Percentiles rank a stretch among this genome's conserved stretches.
Conservation (phyloP, 2,113 vertebrate species). For the Pseudorhombus dupliciocellatus region DNA sequence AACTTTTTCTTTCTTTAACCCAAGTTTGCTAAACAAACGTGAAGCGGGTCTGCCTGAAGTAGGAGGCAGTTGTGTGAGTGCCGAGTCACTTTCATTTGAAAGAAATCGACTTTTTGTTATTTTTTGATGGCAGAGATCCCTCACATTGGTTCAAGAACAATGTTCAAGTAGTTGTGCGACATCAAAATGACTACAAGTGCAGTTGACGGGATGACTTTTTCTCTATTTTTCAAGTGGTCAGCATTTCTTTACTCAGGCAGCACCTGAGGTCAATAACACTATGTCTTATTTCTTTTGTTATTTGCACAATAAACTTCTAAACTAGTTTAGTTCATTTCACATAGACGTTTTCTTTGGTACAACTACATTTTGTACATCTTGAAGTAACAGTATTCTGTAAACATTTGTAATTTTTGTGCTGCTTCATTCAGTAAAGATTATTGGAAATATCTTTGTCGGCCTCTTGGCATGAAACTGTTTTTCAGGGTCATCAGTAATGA, state of each 20-base stretch:
- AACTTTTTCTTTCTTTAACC: not conserved
- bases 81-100: slow-evolving; percentile 4
- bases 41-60: slow-evolving; percentile 2
- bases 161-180: slow-evolving; percentile 9
- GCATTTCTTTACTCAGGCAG: slow-evolving; percentile 48
- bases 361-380: slow-evolving; percentile 70
- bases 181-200: slow-evolving; percentile 22
- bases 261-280: slow-evolving; percentile 60
- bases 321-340: slow-evolving; percentile 42
- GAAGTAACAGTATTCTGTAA: slow-evolving; percentile 60
- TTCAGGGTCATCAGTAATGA: not conserved
- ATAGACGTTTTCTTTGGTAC: slow-evolving; percentile 50
- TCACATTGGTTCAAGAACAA: slow-evolving; percentile 23
- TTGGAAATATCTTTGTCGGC: slow-evolving; percentile 29
- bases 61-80: not conserved
- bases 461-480: not conserved
- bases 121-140: no score
- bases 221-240: no score
- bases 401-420: slow-evolving; percentile 63
- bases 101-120: no score
- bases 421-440: slow-evolving; percentile 68
- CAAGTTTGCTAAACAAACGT: not conserved
- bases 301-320: slow-evolving; percentile 70
- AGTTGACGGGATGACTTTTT: slow-evolving; percentile 2
- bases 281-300: slow-evolving; percentile 59